phyloP scores from a whole-genome alignment of 2,113 vertebrate species.

The Brachionichthys hirsutus region DNA sequence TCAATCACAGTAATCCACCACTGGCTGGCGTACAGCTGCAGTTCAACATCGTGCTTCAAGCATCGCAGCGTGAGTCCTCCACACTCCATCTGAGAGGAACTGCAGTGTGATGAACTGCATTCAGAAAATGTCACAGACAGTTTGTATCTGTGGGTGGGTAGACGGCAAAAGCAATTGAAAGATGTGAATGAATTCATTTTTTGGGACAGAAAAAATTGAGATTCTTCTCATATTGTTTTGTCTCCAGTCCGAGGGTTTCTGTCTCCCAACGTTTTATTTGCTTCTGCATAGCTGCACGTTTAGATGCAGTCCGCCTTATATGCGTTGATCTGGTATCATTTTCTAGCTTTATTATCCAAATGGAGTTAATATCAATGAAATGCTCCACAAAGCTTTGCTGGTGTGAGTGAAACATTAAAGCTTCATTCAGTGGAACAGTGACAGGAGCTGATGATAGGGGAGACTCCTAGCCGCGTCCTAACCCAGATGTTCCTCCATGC shows the following conservation, averaged over 20 bases:
- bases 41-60: constrained; percentile 40
- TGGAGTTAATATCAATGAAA: constrained; percentile 3
- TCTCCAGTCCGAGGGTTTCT: background rate
- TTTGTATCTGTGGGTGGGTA: constrained; percentile 26
- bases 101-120: constrained; percentile 29
- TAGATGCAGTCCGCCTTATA: background rate
- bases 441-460: constrained; percentile 18
- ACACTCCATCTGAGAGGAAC: constrained; percentile 45
- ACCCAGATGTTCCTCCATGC: constrained; percentile 55
- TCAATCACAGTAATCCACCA: constrained; percentile 64
- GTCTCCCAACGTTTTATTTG: background rate
- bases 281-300: background rate
- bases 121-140: constrained; percentile 32
- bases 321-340: background rate
- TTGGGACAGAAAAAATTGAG: background rate
- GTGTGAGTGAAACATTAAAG: too few species aligned
- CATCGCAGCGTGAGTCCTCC: constrained; percentile 52
- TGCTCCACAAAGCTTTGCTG: constrained; percentile 11
- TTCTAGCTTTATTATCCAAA: constrained; percentile 10
- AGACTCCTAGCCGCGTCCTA: constrained; percentile 27
- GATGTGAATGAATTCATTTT: constrained; percentile 14
- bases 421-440: constrained; percentile 14
- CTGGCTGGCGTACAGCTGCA: constrained; percentile 49
- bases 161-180: background rate
- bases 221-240: background rate